Evolutionary conservation across 2,113 vertebrate genomes (phyloP), one percentile per base, ranked within the genome.

Genomic region (Planiliza haematocheilus): DNA sequence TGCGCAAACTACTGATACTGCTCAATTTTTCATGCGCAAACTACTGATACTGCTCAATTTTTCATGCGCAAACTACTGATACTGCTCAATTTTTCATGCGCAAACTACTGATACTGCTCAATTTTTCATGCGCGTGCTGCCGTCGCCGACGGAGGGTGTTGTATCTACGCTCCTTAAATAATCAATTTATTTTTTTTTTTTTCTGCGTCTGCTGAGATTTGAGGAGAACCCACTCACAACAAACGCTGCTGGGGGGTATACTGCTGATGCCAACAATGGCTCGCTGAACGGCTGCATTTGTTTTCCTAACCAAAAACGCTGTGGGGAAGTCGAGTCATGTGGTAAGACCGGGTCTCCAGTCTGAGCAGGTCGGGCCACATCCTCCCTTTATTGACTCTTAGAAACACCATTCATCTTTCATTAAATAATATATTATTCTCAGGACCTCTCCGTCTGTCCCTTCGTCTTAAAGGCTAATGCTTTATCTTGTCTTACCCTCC

Each of bases 381-480:
- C 60, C 69, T 42, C 39, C 50, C 41, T 55, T 51, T 18, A 59
- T 20, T 70, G 38, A 60, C 53, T 64, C 42, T 41, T 43, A 46
- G 42, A 63, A 10, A 48, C 21, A 20, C 57, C n/a, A 41, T 66
- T 83, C 76, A 79, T 85, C 82, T 76, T 65, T 70, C 61, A 82
- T 82, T 53, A 68, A 16, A 77, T 73, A 58, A 65, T 14, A 38
- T 68, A 45, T 46, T 58, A 67, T 74, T 73, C 60, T 85, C 82
- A 81, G 64, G 52, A 10, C 45, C 8, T 38, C 45, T 74, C 75
- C 7, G 58, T 20, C 43, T 14, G 56, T 55, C 69, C 2, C 45
- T 79, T 65, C 77, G 77, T 83, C 87, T 85, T 70, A 36, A 71
- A 79, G 79, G 55, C 56, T 39, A 74, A 74, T 46, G 45, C 70